phyloP scores from a whole-genome alignment of 1,140 invertebrate species.

The Steinernema feltiae region DNA sequence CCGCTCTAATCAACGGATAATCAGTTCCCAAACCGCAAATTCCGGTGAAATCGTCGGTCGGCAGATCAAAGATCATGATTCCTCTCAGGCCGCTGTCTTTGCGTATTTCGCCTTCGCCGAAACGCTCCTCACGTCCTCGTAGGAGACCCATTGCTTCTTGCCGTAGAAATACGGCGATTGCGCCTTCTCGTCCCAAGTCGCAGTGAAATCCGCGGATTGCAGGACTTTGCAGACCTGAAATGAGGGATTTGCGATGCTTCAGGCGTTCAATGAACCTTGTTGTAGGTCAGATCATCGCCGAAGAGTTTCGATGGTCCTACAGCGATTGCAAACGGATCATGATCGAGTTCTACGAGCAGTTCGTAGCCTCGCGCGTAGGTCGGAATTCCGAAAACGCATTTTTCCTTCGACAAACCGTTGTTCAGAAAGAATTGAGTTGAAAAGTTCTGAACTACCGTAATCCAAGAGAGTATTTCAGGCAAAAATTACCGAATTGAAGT shows the following conservation, averaged over 20 bases:
- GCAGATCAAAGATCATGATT: slow-evolving; percentile 42
- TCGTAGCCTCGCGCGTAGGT: slow-evolving; percentile 41
- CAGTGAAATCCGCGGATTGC: slow-evolving; percentile 22
- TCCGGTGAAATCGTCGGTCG: slow-evolving; percentile 18
- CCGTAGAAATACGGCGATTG: slow-evolving; percentile 39
- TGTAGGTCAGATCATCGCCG: slow-evolving; percentile 18
- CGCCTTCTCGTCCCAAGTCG: slow-evolving; percentile 41
- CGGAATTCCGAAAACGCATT: slow-evolving; percentile 45
- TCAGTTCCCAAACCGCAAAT: not conserved
- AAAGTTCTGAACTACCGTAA: not conserved
- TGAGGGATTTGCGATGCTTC: slow-evolving; percentile 18
- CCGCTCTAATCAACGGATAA: not conserved
- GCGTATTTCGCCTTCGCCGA: slow-evolving; percentile 38
- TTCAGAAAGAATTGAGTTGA: slow-evolving; percentile 21
- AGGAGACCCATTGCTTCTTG: slow-evolving; percentile 28
- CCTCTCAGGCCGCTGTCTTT: slow-evolving; percentile 28
- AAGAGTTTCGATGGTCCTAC: slow-evolving; percentile 6
- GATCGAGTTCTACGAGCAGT: slow-evolving; percentile 23
- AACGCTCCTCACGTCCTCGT: slow-evolving; percentile 37
- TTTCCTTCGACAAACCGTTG: slow-evolving; percentile 30
- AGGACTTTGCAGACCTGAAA: slow-evolving; percentile 19
- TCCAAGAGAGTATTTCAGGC: not conserved
- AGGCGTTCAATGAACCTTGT: not conserved
- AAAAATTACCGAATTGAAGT: slow-evolving; percentile 43
- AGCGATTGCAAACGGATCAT: slow-evolving; percentile 40